Base-by-base conservation (phyloP, 2,888 invertebrate species). In the Drosophila suboccidentalis region DNA sequence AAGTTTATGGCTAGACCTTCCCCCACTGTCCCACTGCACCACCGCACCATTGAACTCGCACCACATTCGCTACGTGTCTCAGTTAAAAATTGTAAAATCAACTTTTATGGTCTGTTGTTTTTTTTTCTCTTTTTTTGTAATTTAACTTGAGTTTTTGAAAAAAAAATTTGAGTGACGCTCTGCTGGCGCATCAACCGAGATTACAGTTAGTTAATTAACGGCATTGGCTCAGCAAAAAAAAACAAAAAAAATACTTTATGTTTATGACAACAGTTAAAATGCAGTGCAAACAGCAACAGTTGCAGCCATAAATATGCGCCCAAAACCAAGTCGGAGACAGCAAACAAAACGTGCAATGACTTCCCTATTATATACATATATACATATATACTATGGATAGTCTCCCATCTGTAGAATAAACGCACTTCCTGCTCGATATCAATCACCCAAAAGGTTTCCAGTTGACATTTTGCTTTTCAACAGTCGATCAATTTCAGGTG, bases 391-490 rank as follows among this genome's bases (percentile, higher is more conserved):
- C 46, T 46, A 47, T 19, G 3, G 49, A 26, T n/a, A n/a, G 55
- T 55, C 46, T 39, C 43, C 53, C 54, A 22, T 46, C 49, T 44
- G 22, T 49, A 41, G 38, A 47, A 17, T 41, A 1, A 41, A 46
- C 32, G n/a, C 46, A 84, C 82, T 83, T 83, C 83, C 83, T 89
- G 87, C 69, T 75, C 84, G 75, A 77, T 68, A 86, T 83, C 78
- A 82, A 88, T 88, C 81, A 88, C 53, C 22, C 39, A 70, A 82
- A 82, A 83, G 66, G 78, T 71, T 70, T 59, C 66, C 57, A 32
- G 69, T 63, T 80, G 82, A 81, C 74, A 83, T 87, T 86, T 82
- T 80, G 49, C 63, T 61, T 68, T 62, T 72, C 66, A 70, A 51
- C 79, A 72, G 66, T 57, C 63, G 63, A 47, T 39, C 50, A 65